Base-by-base conservation (phyloP, 2,113 vertebrate genomes). In the Bambusicola thoracicus region DNA sequence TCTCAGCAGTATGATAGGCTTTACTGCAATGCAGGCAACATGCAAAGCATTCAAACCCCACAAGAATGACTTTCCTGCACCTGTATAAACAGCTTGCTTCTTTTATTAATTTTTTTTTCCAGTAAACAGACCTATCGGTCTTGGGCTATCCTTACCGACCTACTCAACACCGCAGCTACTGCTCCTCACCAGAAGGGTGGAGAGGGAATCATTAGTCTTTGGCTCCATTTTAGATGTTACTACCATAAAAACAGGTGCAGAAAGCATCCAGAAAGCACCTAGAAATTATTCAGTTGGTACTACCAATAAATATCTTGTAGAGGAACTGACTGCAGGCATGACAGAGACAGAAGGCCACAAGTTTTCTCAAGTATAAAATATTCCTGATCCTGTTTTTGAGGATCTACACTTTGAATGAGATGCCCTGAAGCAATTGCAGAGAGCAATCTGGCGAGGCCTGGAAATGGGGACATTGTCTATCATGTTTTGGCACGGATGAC, bases 301-400 rank as follows among this genome's bases (percentile, higher is more conserved):
- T 81, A 73, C 69, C 59, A 44, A 40, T 73, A 66, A 13, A 34
- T n/a, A 72, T 32, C 1, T 2, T 67, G 46, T 69, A 68, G 40
- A 82, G n/a, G 62, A 87, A 80, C 43, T 49, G 81, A 91, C 43
- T 73, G 51, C 9, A 77, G 56, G 69, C 19, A 74, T 38, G 81
- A 83, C 25, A 78, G 59, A 88, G 86, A 94, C 21, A 92, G 87
- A 91, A 77, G 55, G 36, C 24, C 36, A 80, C 8, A 48, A 49
- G 49, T 65, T 72, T 79, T 68, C 43, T 24, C 40, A 18, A 69
- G 20, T 25, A 69, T 46, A 82, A 92, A 76, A 73, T 48, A 92
- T 56, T 81, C 20, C 48, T 56, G 11, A 56, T 65, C 30, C 34
- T 63, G 34, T 76, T 87, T n/a, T 65, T n/a, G 40, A 79, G 70